A percentile compares a stretch with the other conserved stretches of the same genome.
These are phyloP conservation scores for Ridgeia piscesae DNA, from an alignment of 1,140 invertebrate species.

Conservation along the genomic window DNA sequence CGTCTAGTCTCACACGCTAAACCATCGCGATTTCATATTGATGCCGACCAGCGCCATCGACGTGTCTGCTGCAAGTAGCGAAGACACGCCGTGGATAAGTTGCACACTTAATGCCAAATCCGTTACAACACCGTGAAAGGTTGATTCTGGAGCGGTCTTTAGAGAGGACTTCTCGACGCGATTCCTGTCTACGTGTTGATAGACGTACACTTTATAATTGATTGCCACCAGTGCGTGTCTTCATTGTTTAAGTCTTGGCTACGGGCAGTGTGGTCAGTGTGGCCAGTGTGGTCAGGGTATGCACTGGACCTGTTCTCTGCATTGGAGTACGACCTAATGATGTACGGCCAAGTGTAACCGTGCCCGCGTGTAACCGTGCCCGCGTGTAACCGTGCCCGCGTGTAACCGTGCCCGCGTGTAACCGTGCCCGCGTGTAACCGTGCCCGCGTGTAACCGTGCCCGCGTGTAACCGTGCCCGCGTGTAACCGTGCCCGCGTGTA, in stretches of 20 bases:
- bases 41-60: neutral
- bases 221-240: neutral
- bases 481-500: too few species aligned
- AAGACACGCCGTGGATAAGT: neutral
- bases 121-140: neutral
- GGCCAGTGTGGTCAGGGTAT: too few species aligned
- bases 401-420: too few species aligned
- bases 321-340: neutral
- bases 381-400: too few species aligned
- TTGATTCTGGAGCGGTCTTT: neutral
- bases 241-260: neutral
- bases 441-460: too few species aligned
- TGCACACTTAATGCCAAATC: neutral
- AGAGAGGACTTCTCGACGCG: neutral
- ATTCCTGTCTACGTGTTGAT: neutral
- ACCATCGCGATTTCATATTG: neutral
- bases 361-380: too few species aligned
- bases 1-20: neutral
- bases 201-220: neutral
- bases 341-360: neutral
- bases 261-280: neutral
- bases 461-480: too few species aligned
- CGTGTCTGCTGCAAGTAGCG: neutral
- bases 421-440: too few species aligned
- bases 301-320: neutral